A percentile compares a stretch with the other conserved stretches of the same genome.
These are phyloP conservation scores for Zootoca vivipara DNA, from an alignment of 2,113 vertebrate species.

Conservation along the genomic window DNA sequence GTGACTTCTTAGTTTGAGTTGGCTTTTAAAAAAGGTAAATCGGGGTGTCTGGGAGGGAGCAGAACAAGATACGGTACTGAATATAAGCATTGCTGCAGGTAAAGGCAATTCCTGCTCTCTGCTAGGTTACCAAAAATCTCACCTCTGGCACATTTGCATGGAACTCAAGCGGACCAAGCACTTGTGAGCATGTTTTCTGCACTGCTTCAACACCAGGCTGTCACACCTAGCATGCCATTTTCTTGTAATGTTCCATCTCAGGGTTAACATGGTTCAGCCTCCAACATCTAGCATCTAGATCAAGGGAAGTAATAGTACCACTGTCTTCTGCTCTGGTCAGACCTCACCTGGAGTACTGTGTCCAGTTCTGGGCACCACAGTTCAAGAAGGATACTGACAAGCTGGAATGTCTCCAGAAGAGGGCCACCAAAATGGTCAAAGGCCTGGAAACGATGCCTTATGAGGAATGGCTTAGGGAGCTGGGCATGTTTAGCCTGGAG, in stretches of 20 bases:
- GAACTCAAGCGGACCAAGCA: not conserved
- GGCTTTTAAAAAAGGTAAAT: not conserved
- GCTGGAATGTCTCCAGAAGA: no score
- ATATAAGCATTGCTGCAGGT: not conserved
- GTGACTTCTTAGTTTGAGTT: not conserved
- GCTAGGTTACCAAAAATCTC: not conserved
- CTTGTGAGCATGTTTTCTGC: not conserved
- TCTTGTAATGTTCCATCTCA: not conserved
- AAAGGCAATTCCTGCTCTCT: not conserved
- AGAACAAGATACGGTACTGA: not conserved
- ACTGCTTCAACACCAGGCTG: no score
- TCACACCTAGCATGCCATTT: not conserved
- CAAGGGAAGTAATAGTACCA: no score
- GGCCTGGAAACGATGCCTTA: no score
- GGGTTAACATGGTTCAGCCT: not conserved
- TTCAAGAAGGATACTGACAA: no score
- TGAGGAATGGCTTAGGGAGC: no score
- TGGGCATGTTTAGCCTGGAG: no score
- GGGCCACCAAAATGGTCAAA: no score
- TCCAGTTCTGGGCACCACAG: no score
- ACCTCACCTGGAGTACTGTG: no score
- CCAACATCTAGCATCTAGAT: no score
- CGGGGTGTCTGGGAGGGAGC: not conserved
- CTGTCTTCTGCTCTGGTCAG: no score
- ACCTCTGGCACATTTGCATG: not conserved